Conservation (phyloP, 2,888 invertebrate genomes). For the Orthosia gracilis region DNA sequence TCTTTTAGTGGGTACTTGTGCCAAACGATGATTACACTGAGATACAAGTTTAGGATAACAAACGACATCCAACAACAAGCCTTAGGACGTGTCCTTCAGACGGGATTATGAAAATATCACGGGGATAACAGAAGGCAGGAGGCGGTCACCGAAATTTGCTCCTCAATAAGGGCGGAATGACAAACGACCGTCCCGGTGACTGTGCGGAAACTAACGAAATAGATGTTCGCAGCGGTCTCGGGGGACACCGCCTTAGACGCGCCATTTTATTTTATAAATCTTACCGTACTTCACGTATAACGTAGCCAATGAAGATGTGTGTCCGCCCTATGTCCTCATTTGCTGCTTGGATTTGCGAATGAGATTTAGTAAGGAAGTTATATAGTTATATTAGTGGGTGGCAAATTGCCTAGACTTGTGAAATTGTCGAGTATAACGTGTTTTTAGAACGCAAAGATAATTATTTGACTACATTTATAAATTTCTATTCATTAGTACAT, state of each 20-base stretch:
- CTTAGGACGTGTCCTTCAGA: constrained; percentile 70
- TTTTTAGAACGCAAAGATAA: not conserved
- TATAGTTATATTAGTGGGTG: constrained; percentile 4
- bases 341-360: constrained; percentile 43
- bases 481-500: not conserved
- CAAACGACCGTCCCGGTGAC: constrained; percentile 83
- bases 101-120: constrained; percentile 83
- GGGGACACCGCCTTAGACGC: constrained; percentile 64
- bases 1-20: constrained; percentile 34
- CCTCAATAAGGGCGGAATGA: constrained; percentile 83
- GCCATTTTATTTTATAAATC: constrained; percentile 68
- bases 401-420: not conserved
- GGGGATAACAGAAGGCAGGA: constrained; percentile 76
- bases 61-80: constrained; percentile 62
- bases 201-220: constrained; percentile 80
- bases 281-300: constrained; percentile 61
- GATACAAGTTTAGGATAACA: constrained; percentile 63
- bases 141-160: constrained; percentile 80
- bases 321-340: constrained; percentile 41
- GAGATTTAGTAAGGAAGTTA: constrained; percentile 29
- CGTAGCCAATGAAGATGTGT: constrained; percentile 58
- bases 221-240: constrained; percentile 72
- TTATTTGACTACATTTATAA: constrained; percentile 3
- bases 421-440: not conserved
- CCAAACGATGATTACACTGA: constrained; percentile 65